Percentiles rank a stretch among this genome's conserved stretches.
Evolutionary conservation across 2,113 vertebrate genomes (phyloP).

Genomic region (Amazona guildingii): DNA sequence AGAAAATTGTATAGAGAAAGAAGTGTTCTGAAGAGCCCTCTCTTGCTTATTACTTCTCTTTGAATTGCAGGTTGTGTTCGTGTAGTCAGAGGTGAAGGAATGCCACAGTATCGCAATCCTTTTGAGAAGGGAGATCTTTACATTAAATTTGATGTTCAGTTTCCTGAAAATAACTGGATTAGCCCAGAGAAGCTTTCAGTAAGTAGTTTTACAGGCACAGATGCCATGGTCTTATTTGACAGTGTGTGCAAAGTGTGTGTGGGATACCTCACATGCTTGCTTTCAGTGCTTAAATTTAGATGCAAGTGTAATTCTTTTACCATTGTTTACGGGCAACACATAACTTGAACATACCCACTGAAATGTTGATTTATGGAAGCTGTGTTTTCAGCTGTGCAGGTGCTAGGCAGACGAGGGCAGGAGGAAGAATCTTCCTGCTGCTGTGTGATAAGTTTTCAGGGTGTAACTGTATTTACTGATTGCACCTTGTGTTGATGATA

Average conservation of each 20-base stretch:
- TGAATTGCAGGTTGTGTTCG: conserved; percentile 83
- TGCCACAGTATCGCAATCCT: conserved; percentile 98
- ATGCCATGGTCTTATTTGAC: neutral
- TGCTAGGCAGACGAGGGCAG: neutral
- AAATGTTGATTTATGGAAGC: neutral
- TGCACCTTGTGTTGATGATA: neutral
- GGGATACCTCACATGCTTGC: neutral
- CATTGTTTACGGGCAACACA: neutral
- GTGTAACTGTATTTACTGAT: neutral
- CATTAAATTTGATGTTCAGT: conserved; percentile 96
- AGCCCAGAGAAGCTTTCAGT: conserved; percentile 95
- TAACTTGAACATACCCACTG: neutral
- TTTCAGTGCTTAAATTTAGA: neutral
- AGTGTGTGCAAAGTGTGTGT: neutral
- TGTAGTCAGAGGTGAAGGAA: conserved; percentile 93
- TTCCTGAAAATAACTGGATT: conserved; percentile 99
- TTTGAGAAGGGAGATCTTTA: conserved; percentile 98
- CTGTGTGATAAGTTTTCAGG: neutral
- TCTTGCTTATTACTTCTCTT: neutral
- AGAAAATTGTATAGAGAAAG: neutral
- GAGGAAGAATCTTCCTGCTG: neutral
- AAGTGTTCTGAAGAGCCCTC: neutral
- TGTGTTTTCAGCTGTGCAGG: neutral
- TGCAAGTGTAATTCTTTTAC: neutral
- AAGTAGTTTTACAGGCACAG: conserved; percentile 61